Conservation (phyloP, 2,797 vertebrate genomes). For the Channa striata region DNA sequence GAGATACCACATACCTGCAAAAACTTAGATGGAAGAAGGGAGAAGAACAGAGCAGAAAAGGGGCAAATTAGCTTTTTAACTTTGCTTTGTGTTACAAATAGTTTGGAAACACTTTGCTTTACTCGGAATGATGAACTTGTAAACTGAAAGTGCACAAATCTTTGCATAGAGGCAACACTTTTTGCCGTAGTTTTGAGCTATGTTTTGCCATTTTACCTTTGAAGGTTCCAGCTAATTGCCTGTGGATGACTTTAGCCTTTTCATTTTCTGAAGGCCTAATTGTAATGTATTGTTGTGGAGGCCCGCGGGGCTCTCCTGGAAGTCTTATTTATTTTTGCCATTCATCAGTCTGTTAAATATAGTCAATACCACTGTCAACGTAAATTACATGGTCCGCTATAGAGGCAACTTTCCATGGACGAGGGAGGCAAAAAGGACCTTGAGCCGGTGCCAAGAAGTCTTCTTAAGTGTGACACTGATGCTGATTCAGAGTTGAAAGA, state of each 20-base stretch:
- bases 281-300: slow-evolving; percentile 67
- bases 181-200: slow-evolving; percentile 34
- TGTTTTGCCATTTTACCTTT: slow-evolving; percentile 50
- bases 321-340: slow-evolving; percentile 75
- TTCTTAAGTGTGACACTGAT: slow-evolving; percentile 56
- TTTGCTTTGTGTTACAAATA: slow-evolving; percentile 39
- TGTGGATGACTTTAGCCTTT: slow-evolving; percentile 65
- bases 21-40: slow-evolving; percentile 61
- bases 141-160: slow-evolving; percentile 18
- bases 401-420: slow-evolving; percentile 40
- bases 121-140: slow-evolving; percentile 14
- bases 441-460: slow-evolving; percentile 66
- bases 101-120: slow-evolving; percentile 25
- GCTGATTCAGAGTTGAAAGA: slow-evolving; percentile 60
- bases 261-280: slow-evolving; percentile 64
- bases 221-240: slow-evolving; percentile 65
- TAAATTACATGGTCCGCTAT: slow-evolving; percentile 64
- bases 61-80: slow-evolving; percentile 54
- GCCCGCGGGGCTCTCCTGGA: slow-evolving; percentile 55
- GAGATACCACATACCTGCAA: slow-evolving; percentile 78
- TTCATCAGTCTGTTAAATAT: slow-evolving; percentile 77
- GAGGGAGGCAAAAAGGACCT: slow-evolving; percentile 59
- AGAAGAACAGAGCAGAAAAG: slow-evolving; percentile 50
- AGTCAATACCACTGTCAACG: slow-evolving; percentile 68
- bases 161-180: slow-evolving; percentile 26